These are phyloP conservation scores for Plutomurus gul DNA, from an alignment of 1,140 invertebrate genomes.

Conservation along the genomic window DNA sequence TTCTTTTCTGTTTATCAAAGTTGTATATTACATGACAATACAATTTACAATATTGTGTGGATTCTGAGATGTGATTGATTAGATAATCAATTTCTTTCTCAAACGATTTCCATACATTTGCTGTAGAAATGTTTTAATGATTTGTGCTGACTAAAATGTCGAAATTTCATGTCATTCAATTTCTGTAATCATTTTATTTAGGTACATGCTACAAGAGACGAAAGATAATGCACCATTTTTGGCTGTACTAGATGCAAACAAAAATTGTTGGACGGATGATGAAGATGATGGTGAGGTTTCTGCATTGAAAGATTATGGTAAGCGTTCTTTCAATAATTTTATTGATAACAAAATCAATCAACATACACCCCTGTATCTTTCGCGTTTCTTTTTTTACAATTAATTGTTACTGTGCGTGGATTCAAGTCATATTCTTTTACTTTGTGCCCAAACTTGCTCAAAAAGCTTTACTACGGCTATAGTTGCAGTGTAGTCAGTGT, in stretches of 20 bases:
- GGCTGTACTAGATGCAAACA: slow-evolving; percentile 36
- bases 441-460: no score
- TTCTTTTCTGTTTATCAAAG: no score
- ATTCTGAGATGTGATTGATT: no score
- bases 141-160: neutral
- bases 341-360: neutral
- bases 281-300: slow-evolving; percentile 33
- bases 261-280: slow-evolving; percentile 44
- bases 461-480: no score
- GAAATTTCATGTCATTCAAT: neutral
- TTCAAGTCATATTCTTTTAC: no score
- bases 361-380: no score
- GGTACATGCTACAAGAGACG: slow-evolving; percentile 9
- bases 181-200: neutral
- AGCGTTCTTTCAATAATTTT: neutral
- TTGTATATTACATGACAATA: no score
- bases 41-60: no score
- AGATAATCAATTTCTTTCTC: neutral
- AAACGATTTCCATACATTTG: neutral
- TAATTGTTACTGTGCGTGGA: no score
- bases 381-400: neutral
- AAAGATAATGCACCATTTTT: slow-evolving; percentile 9
- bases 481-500: no score
- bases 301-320: slow-evolving; percentile 31
- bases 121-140: neutral